phyloP scores from a whole-genome alignment of 64 coral and sea anemone genomes.

The Pocillopora verrucosa region DNA sequence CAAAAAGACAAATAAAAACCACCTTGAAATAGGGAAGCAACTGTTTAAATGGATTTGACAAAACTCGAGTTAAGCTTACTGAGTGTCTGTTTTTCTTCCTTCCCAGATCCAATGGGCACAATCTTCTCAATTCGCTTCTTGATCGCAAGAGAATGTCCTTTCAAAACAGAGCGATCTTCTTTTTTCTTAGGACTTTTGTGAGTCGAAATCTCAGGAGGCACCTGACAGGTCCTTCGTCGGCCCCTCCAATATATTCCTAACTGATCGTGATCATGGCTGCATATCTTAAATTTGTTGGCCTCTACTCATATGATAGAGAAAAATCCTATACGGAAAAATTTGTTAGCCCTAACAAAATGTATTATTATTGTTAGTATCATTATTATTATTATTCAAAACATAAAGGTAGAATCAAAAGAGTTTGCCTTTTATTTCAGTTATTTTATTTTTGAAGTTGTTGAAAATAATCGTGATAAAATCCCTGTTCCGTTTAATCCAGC shows the following conservation, averaged over 20 bases:
- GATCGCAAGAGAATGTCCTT: slow-evolving; percentile 1
- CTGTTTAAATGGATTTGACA: no score
- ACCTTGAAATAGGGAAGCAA: no score
- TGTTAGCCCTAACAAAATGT: not conserved
- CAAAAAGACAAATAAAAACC: no score
- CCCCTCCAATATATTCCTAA: slow-evolving; percentile 22
- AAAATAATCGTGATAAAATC: no score
- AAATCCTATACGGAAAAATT: not conserved
- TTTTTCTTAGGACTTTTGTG: slow-evolving; percentile 8
- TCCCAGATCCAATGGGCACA: slow-evolving; percentile 7
- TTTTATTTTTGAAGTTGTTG: no score
- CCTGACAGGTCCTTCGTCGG: slow-evolving; percentile 9
- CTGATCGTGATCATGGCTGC: slow-evolving; percentile 1
- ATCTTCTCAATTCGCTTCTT: not conserved
- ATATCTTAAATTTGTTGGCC: not conserved
- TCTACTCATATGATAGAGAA: not conserved
- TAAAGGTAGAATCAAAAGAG: no score
- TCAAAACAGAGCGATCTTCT: slow-evolving; percentile 13
- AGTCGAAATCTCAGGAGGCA: not conserved
- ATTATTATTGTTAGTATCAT: not conserved
- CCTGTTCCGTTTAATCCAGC: no score
- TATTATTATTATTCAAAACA: no score
- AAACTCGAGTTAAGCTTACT: not conserved
- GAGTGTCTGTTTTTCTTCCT: not conserved
- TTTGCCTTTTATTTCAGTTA: no score